A percentile compares a stretch with the other conserved stretches of the same genome.
Evolutionary conservation across 1,140 invertebrate genomes (phyloP).

Genomic region (Hylyphantes graminicola): DNA sequence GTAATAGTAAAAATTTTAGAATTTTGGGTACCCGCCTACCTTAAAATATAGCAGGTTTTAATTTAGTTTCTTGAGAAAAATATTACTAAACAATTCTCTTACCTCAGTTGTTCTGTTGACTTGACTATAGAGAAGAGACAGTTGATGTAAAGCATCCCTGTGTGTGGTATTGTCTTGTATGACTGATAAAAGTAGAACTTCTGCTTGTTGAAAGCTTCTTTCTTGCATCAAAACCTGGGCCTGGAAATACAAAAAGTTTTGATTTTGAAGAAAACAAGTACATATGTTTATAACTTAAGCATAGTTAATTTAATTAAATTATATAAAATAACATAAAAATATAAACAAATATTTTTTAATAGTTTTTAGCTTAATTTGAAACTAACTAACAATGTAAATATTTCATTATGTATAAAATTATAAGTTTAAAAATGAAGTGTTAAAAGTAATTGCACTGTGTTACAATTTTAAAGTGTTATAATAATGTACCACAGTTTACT

Average conservation of each 20-base stretch:
- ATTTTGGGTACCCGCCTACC: too few species aligned
- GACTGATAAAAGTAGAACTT: slow-evolving; percentile 58
- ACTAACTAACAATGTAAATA: too few species aligned
- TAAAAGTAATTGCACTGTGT: too few species aligned
- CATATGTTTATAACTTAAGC: neutral
- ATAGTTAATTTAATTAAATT: neutral
- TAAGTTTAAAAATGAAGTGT: too few species aligned
- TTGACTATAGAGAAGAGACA: slow-evolving; percentile 63
- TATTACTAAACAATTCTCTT: neutral
- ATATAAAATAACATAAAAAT: too few species aligned
- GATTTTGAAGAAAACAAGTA: neutral
- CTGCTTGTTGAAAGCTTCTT: slow-evolving; percentile 60
- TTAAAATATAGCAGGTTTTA: neutral
- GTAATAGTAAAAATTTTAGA: too few species aligned
- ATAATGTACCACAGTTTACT: too few species aligned
- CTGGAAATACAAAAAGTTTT: slow-evolving; percentile 44
- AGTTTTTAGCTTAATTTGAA: too few species aligned
- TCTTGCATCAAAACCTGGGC: slow-evolving; percentile 63
- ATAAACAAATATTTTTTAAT: too few species aligned
- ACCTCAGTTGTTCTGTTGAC: slow-evolving; percentile 63
- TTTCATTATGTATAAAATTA: too few species aligned
- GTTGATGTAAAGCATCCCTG: slow-evolving; percentile 62
- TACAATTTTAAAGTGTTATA: too few species aligned
- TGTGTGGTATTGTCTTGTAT: slow-evolving; percentile 52
- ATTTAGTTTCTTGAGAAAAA: neutral